These are phyloP conservation scores for Argyra leucocephala DNA, from an alignment of 2,888 invertebrate species.

Conservation along the genomic window DNA sequence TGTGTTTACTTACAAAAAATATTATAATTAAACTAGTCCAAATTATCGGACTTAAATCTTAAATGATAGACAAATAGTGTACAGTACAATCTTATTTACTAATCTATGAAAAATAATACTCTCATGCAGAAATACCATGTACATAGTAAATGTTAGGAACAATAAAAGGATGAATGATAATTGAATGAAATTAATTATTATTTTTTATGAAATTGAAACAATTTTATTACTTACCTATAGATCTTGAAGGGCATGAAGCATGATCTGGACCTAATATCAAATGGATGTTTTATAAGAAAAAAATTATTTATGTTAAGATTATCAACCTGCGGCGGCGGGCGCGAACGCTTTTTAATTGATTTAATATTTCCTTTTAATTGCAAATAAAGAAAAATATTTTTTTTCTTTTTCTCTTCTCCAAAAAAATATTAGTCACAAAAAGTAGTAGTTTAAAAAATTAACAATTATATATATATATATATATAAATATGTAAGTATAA, in stretches of 20 bases:
- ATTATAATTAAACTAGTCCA: no score
- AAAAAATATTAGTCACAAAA: conserved; percentile 1
- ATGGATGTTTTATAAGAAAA: conserved; percentile 6
- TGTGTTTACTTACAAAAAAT: no score
- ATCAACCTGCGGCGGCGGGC: not conserved
- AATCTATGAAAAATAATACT: no score
- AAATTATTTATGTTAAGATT: conserved; percentile 3
- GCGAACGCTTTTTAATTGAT: not conserved
- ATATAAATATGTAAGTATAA: not conserved
- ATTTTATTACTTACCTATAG: conserved; percentile 42
- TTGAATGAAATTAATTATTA: not conserved
- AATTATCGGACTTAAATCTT: no score
- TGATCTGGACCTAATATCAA: conserved; percentile 42
- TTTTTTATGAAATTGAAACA: conserved; percentile 22
- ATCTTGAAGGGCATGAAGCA: conserved; percentile 43
- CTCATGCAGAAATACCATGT: no score
- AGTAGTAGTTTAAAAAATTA: not conserved
- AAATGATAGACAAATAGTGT: no score
- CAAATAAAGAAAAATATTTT: not conserved
- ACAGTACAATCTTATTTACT: no score
- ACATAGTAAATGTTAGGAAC: not conserved
- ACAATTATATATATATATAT: not conserved
- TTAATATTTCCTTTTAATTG: not conserved
- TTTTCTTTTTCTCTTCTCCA: not conserved
- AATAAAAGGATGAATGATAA: not conserved